Percentiles rank a stretch among this genome's conserved stretches.
phyloP scores from a whole-genome alignment of 2,888 invertebrate genomes.

The Diaprepes abbreviatus region DNA sequence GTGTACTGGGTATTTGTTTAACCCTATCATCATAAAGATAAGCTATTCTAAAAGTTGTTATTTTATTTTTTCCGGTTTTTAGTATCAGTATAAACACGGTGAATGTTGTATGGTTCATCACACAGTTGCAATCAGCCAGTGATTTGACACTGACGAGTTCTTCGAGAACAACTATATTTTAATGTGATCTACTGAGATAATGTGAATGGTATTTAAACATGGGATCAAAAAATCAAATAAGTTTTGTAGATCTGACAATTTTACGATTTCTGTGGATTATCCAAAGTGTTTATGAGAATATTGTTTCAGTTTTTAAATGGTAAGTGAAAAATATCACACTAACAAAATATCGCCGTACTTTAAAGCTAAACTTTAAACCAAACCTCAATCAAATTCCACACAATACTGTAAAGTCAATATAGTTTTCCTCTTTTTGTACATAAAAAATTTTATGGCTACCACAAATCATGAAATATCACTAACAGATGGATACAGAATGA shows the following conservation, averaged over 20 bases:
- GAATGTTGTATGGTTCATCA: neutral
- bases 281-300: slow-evolving; percentile 52
- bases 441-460: too few relatives aligned
- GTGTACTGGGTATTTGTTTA: too few relatives aligned
- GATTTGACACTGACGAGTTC: neutral
- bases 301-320: slow-evolving; percentile 51
- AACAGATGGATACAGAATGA: too few relatives aligned
- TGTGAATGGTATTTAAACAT: neutral
- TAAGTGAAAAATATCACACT: too few relatives aligned
- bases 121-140: neutral
- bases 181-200: neutral
- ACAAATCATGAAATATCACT: too few relatives aligned
- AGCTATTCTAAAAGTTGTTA: too few relatives aligned
- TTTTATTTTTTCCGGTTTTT: slow-evolving; percentile 9
- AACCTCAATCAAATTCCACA: too few relatives aligned
- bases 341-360: too few relatives aligned
- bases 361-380: too few relatives aligned
- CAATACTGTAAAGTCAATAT: too few relatives aligned
- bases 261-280: slow-evolving; percentile 55
- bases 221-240: slow-evolving; percentile 35
- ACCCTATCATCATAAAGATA: slow-evolving; percentile 9
- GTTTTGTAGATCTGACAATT: slow-evolving; percentile 53
- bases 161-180: neutral
- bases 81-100: slow-evolving; percentile 3
- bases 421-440: too few relatives aligned